Evolutionary conservation across 1,140 invertebrate species (phyloP).

Genomic region (Leguminivora glycinivorella): DNA sequence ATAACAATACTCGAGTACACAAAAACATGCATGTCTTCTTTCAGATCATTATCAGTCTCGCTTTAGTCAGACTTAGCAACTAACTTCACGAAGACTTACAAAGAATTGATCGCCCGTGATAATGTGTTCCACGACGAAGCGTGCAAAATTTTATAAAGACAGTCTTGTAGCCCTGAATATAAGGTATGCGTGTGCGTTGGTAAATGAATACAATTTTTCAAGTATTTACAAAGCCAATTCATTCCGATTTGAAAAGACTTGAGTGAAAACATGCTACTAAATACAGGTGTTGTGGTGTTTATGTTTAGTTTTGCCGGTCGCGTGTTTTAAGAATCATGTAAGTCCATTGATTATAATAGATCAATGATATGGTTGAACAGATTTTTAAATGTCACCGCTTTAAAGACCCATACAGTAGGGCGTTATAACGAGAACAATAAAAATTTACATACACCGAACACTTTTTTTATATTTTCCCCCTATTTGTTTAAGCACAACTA

Average conservation of each 20-base stretch:
- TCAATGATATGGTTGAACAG: too few species aligned
- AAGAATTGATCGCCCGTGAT: background rate
- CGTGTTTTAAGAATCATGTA: too few species aligned
- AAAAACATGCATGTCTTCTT: constrained; percentile 35
- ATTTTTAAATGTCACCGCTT: too few species aligned
- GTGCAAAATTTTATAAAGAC: background rate
- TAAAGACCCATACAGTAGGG: background rate
- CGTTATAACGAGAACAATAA: background rate
- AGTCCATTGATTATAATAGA: too few species aligned
- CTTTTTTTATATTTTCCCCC: background rate
- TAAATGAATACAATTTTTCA: background rate
- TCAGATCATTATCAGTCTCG: constrained; percentile 26
- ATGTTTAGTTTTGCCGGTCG: too few species aligned
- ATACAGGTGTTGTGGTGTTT: too few species aligned
- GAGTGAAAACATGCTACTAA: too few species aligned
- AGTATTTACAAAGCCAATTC: too few species aligned
- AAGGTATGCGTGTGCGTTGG: background rate
- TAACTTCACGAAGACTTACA: background rate
- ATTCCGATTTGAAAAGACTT: too few species aligned
- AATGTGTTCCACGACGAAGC: background rate
- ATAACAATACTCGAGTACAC: constrained; percentile 49
- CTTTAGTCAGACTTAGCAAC: constrained; percentile 2
- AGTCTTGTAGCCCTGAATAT: background rate
- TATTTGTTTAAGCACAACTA: background rate
- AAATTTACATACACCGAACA: background rate